Base-by-base conservation (phyloP, 2,888 invertebrate genomes). In the Oscheius sp. region DNA sequence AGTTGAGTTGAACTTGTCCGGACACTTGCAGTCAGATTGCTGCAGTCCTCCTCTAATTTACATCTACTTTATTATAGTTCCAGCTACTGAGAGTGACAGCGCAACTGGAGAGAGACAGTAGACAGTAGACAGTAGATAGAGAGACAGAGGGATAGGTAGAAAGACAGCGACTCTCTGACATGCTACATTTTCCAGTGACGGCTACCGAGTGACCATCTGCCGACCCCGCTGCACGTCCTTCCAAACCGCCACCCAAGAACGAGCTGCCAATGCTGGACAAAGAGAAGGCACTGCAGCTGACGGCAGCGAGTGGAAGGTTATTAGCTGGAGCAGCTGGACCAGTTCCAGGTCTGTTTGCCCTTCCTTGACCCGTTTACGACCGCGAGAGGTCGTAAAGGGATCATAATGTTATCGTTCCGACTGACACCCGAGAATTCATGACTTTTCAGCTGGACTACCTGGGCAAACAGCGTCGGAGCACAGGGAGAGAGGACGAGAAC, bases 141-240 rank as follows among this genome's bases (percentile, higher is more conserved):
- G 21, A 21, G 21, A 21, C 21, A 21, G 21, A 21, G 21, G 21
- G 21, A 21, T 21, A 21, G 21, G 21, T 21, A 21, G 21, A 21
- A 21, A 21, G 21, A 21, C 21, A 21, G 21, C 21, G 21, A 21
- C 21, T 21, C 21, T 21, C 21, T 21, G 21, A 21, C 21, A 21
- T 21, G 21, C 21, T 57, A 9, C 29, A 74, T 74, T 63, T 81
- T 88, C 73, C 75, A 88, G 88, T 1, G 86, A 86, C 50, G 88
- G 88, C 55, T 88, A 87, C 74, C 85, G 86, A 57, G 87, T 88
- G 55, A 88, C 87, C 21, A 88, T 88, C 74, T 88, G 88, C 75
- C 85, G 88, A 7, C 88, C 88, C 5, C 78, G 86, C 62, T 88
- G 88, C 71, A 80, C 77, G 57, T 76, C 84, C 4, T 73, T 75